Base-by-base conservation (phyloP, 2,888 invertebrate species). In the Rapana venosa region DNA sequence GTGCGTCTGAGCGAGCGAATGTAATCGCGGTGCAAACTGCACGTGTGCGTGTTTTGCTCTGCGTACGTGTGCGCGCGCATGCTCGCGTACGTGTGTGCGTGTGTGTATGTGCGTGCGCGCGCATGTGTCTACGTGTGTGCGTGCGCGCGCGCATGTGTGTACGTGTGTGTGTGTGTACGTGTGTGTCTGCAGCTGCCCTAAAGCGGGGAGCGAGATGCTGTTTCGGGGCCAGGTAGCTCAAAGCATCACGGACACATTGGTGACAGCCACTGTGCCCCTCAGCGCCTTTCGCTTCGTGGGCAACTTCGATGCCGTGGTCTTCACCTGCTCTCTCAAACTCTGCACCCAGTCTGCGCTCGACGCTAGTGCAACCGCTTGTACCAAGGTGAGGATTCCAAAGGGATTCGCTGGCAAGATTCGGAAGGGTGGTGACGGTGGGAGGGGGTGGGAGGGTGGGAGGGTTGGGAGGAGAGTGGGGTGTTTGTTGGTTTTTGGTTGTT, bases 261-360 rank as follows among this genome's bases (percentile, higher is more conserved):
- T 70, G 30, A 70, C 15, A n/a, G 56, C 35, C 2, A 85, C 26
- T n/a, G n/a, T 89, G 47, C 66, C 36, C 17, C 56, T 89, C 58
- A 70, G 56, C 22, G 89, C 89, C 56, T 89, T 89, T 30, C 83
- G 83, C 36, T 89, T 89, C 58, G 74, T 74, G 30, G 89, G 89
- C 56, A 30, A 0, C 30, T 26, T 17, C 32, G 89, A 89, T 15
- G 26, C 32, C 1, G 89, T 89, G n/a, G 56, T 56, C 56, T 89
- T 89, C 85, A 89, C 70, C 85, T 85, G 85, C 70, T n/a, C 74
- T 26, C 6, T 36, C 32, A 89, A 36, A 22, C 70, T 89, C 56
- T 89, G 89, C 74, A 70, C 70, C 2, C 8, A 26, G 2, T 58
- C 58, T 0, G 0, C 0, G n/a, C 2, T 84, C n/a, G 11, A 26